Evolutionary conservation across 2,113 vertebrate genomes (phyloP), one percentile per base, ranked within the genome.

Genomic region (Holacanthus passer): DNA sequence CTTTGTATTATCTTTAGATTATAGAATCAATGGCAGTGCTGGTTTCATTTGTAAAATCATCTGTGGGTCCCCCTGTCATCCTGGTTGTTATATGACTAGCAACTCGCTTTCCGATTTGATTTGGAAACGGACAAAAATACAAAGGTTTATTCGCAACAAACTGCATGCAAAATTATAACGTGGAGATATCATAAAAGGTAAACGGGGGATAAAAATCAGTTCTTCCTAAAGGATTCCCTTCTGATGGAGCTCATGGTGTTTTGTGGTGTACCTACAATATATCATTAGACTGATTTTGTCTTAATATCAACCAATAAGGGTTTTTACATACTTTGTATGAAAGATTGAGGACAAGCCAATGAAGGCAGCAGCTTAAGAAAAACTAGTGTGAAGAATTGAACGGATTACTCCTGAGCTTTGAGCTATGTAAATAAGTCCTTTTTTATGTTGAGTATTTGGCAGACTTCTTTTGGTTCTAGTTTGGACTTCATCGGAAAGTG

Each of bases 401-500:
- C 93, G 91, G 94, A 95, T 96, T 96, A 95, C 96, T 98, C 96
- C 96, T 96, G 96, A 97, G 96, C 96, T 96, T 88, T 84, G 95
- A 96, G 97, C 97, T 97, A 94, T 98, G 97, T 99, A 98, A 97
- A 99, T 97, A 99, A 96, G 95, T 96, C 88, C 86, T 97, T 90
- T 88, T 93, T 96, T 96, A 92, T 92, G 95, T 96, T 95, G 58
- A 89, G 77, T 92, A 91, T 95, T 94, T 92, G 85, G 88, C 84
- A 71, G 72, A 86, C 70, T 91, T 82, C 29, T 89, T 93, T 93
- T 77, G 45, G 43, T 93, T 89, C 86, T 87, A 9, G 90, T 90
- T 93, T 89, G 82, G 85, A 94, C 94, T 96, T 96, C 95, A 94
- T 96, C 96, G 93, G 95, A 94, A 96, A 95, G 96, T 96, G 94